These are phyloP conservation scores for Synchiropus splendidus DNA, from an alignment of 2,113 vertebrate genomes.

Conservation along the genomic window DNA sequence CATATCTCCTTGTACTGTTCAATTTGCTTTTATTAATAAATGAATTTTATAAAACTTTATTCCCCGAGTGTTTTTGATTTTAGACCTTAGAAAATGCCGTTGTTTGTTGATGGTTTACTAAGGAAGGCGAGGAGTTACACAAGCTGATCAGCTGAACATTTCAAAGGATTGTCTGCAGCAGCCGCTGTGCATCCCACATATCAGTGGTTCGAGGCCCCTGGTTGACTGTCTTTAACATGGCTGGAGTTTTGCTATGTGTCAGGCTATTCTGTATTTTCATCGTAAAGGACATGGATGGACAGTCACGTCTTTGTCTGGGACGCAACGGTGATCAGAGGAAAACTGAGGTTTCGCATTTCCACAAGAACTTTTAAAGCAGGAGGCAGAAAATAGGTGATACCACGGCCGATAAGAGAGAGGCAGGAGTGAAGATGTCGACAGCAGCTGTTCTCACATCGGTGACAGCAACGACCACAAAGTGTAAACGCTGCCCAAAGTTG, in stretches of 20 bases:
- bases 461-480: slow-evolving; percentile 18
- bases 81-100: slow-evolving; percentile 1
- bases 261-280: slow-evolving; percentile 32
- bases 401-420: slow-evolving; percentile 1
- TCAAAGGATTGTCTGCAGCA: slow-evolving; percentile 26
- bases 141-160: slow-evolving; percentile 55
- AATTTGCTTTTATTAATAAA: slow-evolving; percentile 50
- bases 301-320: slow-evolving; percentile 20
- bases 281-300: slow-evolving; percentile 14
- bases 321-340: slow-evolving; percentile 13
- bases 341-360: slow-evolving; percentile 14
- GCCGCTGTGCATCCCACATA: slow-evolving; percentile 37
- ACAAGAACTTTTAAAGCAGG: not conserved
- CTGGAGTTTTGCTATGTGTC: slow-evolving; percentile 48
- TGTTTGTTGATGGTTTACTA: slow-evolving; percentile 41
- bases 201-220: slow-evolving; percentile 38
- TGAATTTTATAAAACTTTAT: slow-evolving; percentile 59
- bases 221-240: slow-evolving; percentile 14
- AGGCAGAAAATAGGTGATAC: slow-evolving; percentile 7
- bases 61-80: slow-evolving; percentile 3
- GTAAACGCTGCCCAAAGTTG: slow-evolving; percentile 10
- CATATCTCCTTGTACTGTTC: slow-evolving; percentile 69
- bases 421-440: slow-evolving; percentile 18
- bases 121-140: slow-evolving; percentile 43
- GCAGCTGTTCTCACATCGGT: slow-evolving; percentile 9